These are phyloP conservation scores for Pomatostomus ruficeps DNA, from an alignment of 2,113 vertebrate species.

Conservation along the genomic window DNA sequence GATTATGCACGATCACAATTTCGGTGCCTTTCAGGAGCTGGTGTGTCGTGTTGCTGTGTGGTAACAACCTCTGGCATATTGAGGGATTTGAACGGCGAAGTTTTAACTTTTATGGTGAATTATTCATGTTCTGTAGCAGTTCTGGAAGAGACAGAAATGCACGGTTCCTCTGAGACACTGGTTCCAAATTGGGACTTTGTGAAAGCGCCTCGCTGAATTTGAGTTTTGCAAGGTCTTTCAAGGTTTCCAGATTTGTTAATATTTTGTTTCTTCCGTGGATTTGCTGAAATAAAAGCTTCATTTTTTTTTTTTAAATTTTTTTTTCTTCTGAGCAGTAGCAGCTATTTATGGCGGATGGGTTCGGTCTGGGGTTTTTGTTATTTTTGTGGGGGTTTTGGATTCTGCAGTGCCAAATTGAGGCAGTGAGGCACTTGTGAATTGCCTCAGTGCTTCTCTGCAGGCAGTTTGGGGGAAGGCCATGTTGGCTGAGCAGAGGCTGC, in stretches of 20 bases:
- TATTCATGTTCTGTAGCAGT: not conserved
- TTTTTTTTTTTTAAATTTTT: not conserved
- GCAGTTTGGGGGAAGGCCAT: not conserved
- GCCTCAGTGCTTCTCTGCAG: not conserved
- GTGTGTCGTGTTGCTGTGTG: not conserved
- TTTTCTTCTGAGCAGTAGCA: not conserved
- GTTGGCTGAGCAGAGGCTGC: not conserved
- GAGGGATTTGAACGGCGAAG: not conserved
- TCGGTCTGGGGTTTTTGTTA: not conserved
- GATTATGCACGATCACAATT: not conserved
- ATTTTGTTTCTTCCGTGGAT: not conserved
- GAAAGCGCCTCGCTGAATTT: not conserved
- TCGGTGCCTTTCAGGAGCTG: not conserved
- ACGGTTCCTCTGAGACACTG: not conserved
- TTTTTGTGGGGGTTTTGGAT: not conserved
- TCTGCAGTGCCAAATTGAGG: not conserved
- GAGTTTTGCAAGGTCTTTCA: not conserved
- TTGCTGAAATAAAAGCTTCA: not conserved
- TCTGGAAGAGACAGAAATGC: not conserved
- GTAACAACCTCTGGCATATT: not conserved
- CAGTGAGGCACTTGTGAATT: not conserved
- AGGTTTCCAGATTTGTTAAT: not conserved
- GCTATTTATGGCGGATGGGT: not conserved
- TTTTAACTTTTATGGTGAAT: not conserved
- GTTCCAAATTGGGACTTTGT: not conserved